Evolutionary conservation across 2,797 vertebrate species (phyloP).

Genomic region (Setipinna tenuifilis): DNA sequence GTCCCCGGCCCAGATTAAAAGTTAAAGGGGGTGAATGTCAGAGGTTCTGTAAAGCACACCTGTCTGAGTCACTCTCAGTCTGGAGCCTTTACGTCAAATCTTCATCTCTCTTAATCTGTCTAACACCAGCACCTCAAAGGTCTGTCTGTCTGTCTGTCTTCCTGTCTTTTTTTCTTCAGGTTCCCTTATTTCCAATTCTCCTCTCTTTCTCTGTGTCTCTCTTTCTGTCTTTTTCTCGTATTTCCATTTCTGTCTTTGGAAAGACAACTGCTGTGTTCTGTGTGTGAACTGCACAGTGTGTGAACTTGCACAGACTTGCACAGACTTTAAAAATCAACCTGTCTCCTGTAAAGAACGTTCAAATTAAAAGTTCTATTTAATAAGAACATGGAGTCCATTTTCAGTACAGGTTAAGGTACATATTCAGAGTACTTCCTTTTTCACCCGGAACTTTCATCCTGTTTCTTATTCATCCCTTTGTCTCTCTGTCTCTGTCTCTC

Average conservation of each 20-base stretch:
- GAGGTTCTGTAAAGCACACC: slow-evolving; percentile 19
- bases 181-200: neutral
- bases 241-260: too few species aligned
- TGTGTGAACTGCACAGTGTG: too few species aligned
- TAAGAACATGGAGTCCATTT: neutral
- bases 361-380: neutral
- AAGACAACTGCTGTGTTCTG: too few species aligned
- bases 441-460: neutral
- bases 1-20: slow-evolving; percentile 32
- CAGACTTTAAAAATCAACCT: neutral
- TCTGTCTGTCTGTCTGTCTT: too few species aligned
- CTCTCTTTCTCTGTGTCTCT: neutral
- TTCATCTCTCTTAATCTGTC: neutral
- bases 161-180: too few species aligned
- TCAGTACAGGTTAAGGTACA: neutral
- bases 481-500: neutral
- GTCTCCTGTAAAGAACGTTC: neutral
- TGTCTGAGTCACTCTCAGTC: neutral
- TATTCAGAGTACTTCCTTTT: neutral
- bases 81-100: neutral
- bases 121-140: too few species aligned
- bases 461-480: neutral
- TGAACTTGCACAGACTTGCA: neutral
- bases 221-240: neutral
- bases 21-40: slow-evolving; percentile 33